These are phyloP conservation scores for Hippopotamus amphibius DNA, from an alignment of 2,113 vertebrate species.

Conservation along the genomic window DNA sequence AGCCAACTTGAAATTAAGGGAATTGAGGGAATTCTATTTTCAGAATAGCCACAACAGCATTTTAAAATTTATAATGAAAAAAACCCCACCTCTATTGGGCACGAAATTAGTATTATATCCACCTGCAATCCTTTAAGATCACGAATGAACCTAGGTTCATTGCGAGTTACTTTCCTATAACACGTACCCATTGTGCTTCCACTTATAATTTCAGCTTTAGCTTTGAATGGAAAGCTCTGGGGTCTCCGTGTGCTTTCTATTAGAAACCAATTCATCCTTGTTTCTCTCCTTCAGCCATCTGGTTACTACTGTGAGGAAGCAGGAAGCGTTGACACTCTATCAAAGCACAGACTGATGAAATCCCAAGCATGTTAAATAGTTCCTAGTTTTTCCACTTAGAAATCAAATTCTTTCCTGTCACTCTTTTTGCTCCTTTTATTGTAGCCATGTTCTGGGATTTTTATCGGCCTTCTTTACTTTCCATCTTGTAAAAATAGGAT, in stretches of 20 bases:
- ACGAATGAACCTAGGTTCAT: background rate
- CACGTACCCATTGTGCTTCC: background rate
- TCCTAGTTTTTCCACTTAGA: slow-evolving; percentile 8
- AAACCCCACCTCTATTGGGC: background rate
- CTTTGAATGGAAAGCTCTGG: slow-evolving; percentile 47
- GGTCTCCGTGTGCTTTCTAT: slow-evolving; percentile 57
- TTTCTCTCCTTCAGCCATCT: slow-evolving; percentile 56
- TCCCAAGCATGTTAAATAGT: background rate
- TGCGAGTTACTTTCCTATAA: background rate
- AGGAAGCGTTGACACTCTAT: background rate
- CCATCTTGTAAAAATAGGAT: background rate
- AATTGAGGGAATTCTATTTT: background rate
- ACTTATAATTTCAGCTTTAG: slow-evolving; percentile 10
- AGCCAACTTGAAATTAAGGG: background rate
- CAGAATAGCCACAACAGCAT: background rate
- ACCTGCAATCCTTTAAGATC: background rate
- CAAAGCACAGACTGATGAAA: slow-evolving; percentile 1
- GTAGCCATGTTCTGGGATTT: background rate
- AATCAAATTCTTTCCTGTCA: background rate
- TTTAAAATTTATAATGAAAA: background rate
- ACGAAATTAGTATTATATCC: background rate
- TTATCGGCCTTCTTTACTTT: background rate
- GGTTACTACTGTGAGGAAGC: slow-evolving; percentile 57
- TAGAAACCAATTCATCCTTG: slow-evolving; percentile 42
- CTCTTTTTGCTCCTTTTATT: background rate